phyloP scores from a whole-genome alignment of 2,797 vertebrate species.

The Anomalospiza imberbis region DNA sequence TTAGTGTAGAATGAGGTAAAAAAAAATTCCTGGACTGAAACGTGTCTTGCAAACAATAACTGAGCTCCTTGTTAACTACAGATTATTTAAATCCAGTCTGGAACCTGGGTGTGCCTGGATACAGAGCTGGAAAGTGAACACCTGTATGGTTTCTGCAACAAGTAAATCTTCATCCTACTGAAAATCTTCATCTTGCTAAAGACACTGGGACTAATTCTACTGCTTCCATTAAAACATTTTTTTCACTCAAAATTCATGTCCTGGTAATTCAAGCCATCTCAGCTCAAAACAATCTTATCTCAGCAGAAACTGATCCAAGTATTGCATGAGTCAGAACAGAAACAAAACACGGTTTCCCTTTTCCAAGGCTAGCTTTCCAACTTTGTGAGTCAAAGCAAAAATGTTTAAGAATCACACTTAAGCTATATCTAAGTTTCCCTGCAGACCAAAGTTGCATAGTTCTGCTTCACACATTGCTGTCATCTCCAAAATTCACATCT shows the following conservation, averaged over 20 bases:
- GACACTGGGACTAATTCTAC: not conserved
- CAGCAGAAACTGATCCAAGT: not conserved
- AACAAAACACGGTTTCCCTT: not conserved
- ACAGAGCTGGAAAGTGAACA: not conserved
- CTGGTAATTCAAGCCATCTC: not conserved
- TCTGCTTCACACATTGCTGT: not conserved
- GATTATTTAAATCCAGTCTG: not conserved
- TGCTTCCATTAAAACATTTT: not conserved
- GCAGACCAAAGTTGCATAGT: not conserved
- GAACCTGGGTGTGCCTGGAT: not conserved
- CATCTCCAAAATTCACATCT: not conserved
- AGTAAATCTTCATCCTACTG: not conserved
- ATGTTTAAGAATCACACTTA: not conserved
- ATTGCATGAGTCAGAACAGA: not conserved
- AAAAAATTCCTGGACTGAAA: slow-evolving; percentile 62
- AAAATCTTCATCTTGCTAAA: not conserved
- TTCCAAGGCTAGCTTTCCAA: not conserved
- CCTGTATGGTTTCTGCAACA: not conserved
- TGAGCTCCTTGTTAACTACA: not conserved
- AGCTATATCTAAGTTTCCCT: not conserved
- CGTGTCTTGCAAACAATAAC: not conserved
- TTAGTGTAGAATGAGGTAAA: slow-evolving; percentile 68
- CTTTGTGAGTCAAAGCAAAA: not conserved
- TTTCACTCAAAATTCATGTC: not conserved
- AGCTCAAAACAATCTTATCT: not conserved